phyloP scores from a whole-genome alignment of 2,888 invertebrate genomes.

The Xestobium rufovillosum region DNA sequence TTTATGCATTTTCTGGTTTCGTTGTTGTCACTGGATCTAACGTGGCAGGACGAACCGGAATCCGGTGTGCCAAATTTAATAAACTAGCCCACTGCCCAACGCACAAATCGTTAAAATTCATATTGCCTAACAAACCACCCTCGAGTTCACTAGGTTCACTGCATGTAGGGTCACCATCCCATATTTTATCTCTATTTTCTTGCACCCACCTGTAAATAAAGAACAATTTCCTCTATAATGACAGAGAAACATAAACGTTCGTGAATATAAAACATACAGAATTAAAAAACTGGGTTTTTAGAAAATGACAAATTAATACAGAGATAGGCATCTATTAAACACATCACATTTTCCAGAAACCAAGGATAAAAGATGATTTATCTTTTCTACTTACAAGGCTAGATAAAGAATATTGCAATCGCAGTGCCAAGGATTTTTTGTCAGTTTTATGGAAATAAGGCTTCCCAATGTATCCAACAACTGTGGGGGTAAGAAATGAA shows the following conservation, averaged over 20 bases:
- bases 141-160: constrained; percentile 65
- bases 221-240: constrained; percentile 9
- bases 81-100: constrained; percentile 74
- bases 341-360: neutral
- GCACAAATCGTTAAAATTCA: constrained; percentile 66
- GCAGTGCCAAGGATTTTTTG: constrained; percentile 75
- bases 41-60: constrained; percentile 52
- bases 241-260: too few relatives aligned
- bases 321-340: too few relatives aligned
- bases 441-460: constrained; percentile 60
- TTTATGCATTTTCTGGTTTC: too few relatives aligned
- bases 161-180: constrained; percentile 64
- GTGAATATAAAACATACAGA: too few relatives aligned
- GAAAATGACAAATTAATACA: too few relatives aligned
- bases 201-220: constrained; percentile 54
- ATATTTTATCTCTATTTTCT: constrained; percentile 57
- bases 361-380: neutral
- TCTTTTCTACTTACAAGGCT: constrained; percentile 53
- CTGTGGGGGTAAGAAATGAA: constrained; percentile 60
- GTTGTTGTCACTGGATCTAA: too few relatives aligned
- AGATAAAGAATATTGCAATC: constrained; percentile 69
- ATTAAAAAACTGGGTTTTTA: too few relatives aligned
- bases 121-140: constrained; percentile 58
- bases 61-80: constrained; percentile 59
- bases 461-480: constrained; percentile 57